phyloP scores from a whole-genome alignment of 2,113 vertebrate species.

The Epinephelus moara region DNA sequence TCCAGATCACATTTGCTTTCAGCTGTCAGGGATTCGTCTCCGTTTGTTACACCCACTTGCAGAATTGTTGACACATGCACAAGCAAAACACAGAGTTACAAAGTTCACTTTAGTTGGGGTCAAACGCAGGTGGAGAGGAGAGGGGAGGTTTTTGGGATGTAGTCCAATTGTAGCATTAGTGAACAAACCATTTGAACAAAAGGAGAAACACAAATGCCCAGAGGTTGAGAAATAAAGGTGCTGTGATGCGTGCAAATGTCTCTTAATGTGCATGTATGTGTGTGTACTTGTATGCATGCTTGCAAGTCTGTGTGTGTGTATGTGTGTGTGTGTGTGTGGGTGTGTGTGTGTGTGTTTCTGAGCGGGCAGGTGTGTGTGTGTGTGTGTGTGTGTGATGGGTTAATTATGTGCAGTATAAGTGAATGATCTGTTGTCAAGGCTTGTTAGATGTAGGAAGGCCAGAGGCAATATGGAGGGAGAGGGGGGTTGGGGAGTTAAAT shows the following conservation, averaged over 20 bases:
- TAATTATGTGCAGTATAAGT: conserved; percentile 85
- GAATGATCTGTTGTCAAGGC: conserved; percentile 84
- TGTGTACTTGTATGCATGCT: conserved; percentile 21
- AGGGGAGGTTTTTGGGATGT: conserved; percentile 61
- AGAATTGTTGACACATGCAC: conserved; percentile 60
- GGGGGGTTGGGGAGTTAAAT: conserved; percentile 78
- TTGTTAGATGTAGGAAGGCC: conserved; percentile 83
- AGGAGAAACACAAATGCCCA: conserved; percentile 48
- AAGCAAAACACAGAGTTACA: conserved; percentile 39
- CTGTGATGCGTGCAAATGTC: conserved; percentile 54
- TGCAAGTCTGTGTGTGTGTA: conserved; percentile 26
- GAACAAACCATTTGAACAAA: conserved; percentile 64
- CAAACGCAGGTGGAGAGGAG: conserved; percentile 75
- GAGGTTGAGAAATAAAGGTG: conserved; percentile 56
- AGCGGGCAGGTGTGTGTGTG: conserved; percentile 33
- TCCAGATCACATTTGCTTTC: conserved; percentile 35
- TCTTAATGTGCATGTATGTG: conserved; percentile 58
- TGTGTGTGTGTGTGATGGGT: conserved; percentile 77
- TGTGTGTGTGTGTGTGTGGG: conserved; percentile 8
- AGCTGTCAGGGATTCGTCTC: conserved; percentile 34
- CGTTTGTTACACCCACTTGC: conserved; percentile 37
- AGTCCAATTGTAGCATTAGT: conserved; percentile 76
- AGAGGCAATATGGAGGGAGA: conserved; percentile 73
- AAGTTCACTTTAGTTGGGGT: conserved; percentile 67
- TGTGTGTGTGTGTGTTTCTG: conserved; percentile 31